A percentile compares a stretch with the other conserved stretches of the same genome.
These are phyloP conservation scores for Danio tinwini DNA, from an alignment of 2,797 vertebrate species.

Conservation along the genomic window DNA sequence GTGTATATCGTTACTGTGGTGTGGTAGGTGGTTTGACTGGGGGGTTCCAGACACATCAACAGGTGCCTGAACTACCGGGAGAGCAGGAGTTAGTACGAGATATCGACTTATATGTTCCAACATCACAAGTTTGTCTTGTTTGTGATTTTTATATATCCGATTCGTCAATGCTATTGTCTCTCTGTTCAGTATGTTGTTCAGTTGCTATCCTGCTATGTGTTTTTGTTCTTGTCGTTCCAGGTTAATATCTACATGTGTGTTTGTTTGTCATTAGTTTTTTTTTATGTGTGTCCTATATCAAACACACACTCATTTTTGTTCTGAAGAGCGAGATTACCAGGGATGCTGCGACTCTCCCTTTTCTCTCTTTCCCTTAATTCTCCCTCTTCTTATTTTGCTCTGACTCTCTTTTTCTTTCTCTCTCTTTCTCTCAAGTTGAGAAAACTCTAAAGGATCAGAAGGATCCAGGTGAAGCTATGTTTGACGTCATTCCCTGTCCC, in stretches of 20 bases:
- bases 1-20: constrained; percentile 89
- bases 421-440: constrained; percentile 82
- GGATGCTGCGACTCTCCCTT: constrained; percentile 81
- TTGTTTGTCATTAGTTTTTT: constrained; percentile 46
- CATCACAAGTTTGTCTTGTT: constrained; percentile 73
- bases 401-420: constrained; percentile 83
- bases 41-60: constrained; percentile 76
- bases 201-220: constrained; percentile 72
- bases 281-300: constrained; percentile 57
- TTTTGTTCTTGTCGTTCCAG: constrained; percentile 75
- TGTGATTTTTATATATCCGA: constrained; percentile 76
- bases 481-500: constrained; percentile 80
- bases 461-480: constrained; percentile 99
- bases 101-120: constrained; percentile 75
- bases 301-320: constrained; percentile 58
- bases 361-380: constrained; percentile 84
- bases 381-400: constrained; percentile 83
- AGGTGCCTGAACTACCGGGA: constrained; percentile 76
- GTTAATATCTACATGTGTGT: constrained; percentile 76
- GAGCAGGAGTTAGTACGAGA: constrained; percentile 71
- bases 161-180: constrained; percentile 75
- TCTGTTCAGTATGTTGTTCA: constrained; percentile 75
- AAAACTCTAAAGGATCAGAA: constrained; percentile 85
- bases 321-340: constrained; percentile 65
- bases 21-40: constrained; percentile 68